Conservation (phyloP, 2,888 invertebrate genomes). For the Cabera pusaria region DNA sequence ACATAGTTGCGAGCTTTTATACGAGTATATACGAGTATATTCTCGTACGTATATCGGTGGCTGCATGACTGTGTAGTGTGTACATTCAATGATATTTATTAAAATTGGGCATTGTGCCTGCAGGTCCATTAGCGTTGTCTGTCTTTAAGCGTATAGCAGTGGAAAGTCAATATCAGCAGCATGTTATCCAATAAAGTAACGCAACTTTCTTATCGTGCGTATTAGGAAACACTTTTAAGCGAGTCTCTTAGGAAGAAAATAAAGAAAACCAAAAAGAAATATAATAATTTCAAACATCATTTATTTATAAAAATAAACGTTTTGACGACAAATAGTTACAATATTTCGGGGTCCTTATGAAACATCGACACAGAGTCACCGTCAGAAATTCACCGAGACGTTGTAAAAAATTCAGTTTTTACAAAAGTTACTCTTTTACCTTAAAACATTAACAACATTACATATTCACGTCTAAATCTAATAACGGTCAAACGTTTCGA, state of each 20-base stretch:
- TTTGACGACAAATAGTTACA: constrained; percentile 84
- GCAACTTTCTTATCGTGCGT: too few relatives aligned
- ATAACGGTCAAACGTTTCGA: constrained; percentile 80
- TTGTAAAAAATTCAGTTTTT: constrained; percentile 86
- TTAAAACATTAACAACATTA: constrained; percentile 86
- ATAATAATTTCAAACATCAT: constrained; percentile 71
- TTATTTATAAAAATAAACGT: constrained; percentile 85
- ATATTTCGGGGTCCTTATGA: constrained; percentile 81
- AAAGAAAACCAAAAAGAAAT: constrained; percentile 25
- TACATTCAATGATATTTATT: too few relatives aligned
- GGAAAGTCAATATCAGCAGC: too few relatives aligned
- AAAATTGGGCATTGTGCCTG: too few relatives aligned
- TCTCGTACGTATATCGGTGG: too few relatives aligned
- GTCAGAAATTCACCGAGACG: constrained; percentile 87
- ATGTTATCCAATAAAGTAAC: too few relatives aligned
- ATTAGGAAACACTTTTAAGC: too few relatives aligned
- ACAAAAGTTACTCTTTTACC: constrained; percentile 86
- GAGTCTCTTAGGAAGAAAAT: background rate
- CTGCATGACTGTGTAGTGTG: too few relatives aligned
- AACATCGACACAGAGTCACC: constrained; percentile 67
- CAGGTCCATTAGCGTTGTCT: too few relatives aligned
- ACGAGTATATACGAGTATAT: too few relatives aligned
- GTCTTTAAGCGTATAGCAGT: too few relatives aligned
- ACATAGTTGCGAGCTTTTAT: too few relatives aligned
- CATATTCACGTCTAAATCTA: constrained; percentile 82